Percentiles rank a stretch among this genome's conserved stretches.
Conservation (phyloP, 2,888 invertebrate species). For the Eristalis tenax region DNA sequence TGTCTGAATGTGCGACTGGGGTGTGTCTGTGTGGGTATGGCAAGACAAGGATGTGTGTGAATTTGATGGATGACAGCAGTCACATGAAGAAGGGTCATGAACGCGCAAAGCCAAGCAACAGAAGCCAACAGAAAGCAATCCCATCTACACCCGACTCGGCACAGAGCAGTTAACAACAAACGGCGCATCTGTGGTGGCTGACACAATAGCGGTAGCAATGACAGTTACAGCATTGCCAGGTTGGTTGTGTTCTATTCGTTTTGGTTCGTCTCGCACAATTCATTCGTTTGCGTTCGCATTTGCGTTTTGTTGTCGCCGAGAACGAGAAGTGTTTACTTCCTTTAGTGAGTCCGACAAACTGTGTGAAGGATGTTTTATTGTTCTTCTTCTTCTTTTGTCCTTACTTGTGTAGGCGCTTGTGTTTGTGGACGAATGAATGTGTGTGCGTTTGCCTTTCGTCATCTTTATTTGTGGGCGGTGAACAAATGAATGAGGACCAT, state of each 20-base stretch:
- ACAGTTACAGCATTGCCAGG: conserved; percentile 49
- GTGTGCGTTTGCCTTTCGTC: conserved; percentile 41
- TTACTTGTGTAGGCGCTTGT: not conserved
- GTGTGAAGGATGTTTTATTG: conserved; percentile 52
- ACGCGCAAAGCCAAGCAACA: conserved; percentile 24
- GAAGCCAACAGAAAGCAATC: not conserved
- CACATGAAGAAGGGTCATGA: conserved; percentile 25
- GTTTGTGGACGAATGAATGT: not conserved
- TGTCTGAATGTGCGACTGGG: not conserved
- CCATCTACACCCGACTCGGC: not conserved
- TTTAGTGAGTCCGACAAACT: conserved; percentile 43
- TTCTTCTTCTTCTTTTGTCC: conserved; percentile 6
- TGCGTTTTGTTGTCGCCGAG: not conserved
- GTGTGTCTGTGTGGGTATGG: not conserved
- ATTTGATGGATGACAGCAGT: conserved; percentile 40
- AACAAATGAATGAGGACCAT: conserved; percentile 2
- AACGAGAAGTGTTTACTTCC: conserved; percentile 46
- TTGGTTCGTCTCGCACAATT: not conserved
- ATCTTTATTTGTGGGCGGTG: conserved; percentile 54
- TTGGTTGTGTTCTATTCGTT: not conserved
- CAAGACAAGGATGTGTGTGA: conserved; percentile 42
- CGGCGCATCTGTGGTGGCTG: conserved; percentile 11
- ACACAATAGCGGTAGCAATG: conserved; percentile 20
- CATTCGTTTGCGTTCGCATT: not conserved
- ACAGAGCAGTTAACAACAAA: conserved; percentile 33